These are phyloP conservation scores for Spodoptera exigua DNA, from an alignment of 2,888 invertebrate species.

Conservation along the genomic window DNA sequence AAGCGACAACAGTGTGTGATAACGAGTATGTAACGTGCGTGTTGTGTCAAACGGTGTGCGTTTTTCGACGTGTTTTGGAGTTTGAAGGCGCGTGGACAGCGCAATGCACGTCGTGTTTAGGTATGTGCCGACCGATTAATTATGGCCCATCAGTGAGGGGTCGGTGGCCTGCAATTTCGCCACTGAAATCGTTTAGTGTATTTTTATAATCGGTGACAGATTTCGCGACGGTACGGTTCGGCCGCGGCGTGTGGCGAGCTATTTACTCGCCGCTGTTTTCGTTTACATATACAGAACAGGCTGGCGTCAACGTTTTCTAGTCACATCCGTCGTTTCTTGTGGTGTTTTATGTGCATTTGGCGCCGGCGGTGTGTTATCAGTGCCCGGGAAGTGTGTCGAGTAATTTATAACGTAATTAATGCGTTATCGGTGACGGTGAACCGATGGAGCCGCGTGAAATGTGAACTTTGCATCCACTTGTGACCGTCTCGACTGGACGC, in stretches of 20 bases:
- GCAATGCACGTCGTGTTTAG: slow-evolving; percentile 87
- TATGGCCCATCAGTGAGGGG: slow-evolving; percentile 85
- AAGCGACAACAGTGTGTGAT: slow-evolving; percentile 87
- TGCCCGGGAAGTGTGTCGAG: slow-evolving; percentile 81
- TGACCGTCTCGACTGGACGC: slow-evolving; percentile 52
- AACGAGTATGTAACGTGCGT: slow-evolving; percentile 86
- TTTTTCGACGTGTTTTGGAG: slow-evolving; percentile 83
- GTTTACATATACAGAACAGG: slow-evolving; percentile 62
- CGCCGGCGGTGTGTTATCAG: slow-evolving; percentile 80
- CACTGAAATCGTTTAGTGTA: slow-evolving; percentile 73
- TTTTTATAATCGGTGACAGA: slow-evolving; percentile 77
- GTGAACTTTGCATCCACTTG: slow-evolving; percentile 79
- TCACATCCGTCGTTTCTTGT: slow-evolving; percentile 70
- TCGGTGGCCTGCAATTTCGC: slow-evolving; percentile 82
- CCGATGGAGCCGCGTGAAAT: slow-evolving; percentile 63
- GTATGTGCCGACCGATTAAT: slow-evolving; percentile 86
- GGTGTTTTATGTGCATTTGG: slow-evolving; percentile 74
- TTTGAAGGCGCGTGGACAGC: slow-evolving; percentile 80
- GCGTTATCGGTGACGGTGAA: slow-evolving; percentile 78
- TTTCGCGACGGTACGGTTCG: slow-evolving; percentile 60
- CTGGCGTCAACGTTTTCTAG: slow-evolving; percentile 62
- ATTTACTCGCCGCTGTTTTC: slow-evolving; percentile 63
- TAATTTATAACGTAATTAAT: slow-evolving; percentile 87
- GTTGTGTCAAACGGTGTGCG: slow-evolving; percentile 84
- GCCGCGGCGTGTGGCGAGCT: slow-evolving; percentile 58